Evolutionary conservation across 1,140 invertebrate species (phyloP).

Genomic region (Manduca sexta): DNA sequence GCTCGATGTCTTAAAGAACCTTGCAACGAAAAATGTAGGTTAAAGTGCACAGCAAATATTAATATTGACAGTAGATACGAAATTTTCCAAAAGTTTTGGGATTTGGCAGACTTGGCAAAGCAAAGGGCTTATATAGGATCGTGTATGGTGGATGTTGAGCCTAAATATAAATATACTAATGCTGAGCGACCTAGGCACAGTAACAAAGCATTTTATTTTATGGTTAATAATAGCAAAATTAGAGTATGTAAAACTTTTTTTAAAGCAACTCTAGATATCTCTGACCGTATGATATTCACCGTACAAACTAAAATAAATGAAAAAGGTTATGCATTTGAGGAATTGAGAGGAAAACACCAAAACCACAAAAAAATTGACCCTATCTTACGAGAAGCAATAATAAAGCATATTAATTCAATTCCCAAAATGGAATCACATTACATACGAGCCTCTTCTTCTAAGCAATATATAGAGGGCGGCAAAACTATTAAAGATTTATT

Average conservation of each 20-base stretch:
- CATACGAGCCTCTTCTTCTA: slow-evolving; percentile 15
- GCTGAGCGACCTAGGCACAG: slow-evolving; percentile 4
- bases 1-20: background rate
- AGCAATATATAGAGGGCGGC: slow-evolving; percentile 30
- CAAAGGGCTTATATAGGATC: slow-evolving; percentile 8
- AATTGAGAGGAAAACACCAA: slow-evolving; percentile 1
- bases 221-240: slow-evolving; percentile 8
- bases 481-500: slow-evolving; percentile 29
- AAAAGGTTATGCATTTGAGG: slow-evolving; percentile 1
- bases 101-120: background rate
- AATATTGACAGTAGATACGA: background rate
- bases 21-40: slow-evolving; percentile 1
- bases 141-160: slow-evolving; percentile 7
- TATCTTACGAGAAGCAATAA: background rate
- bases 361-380: background rate
- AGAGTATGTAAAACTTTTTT: slow-evolving; percentile 11
- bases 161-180: slow-evolving; percentile 16
- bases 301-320: slow-evolving; percentile 3
- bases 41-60: slow-evolving; percentile 2
- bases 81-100: background rate
- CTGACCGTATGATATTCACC: background rate
- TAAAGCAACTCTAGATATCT: background rate
- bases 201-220: slow-evolving; percentile 17
- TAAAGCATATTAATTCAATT: background rate
- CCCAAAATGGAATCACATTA: slow-evolving; percentile 3